phyloP scores from a whole-genome alignment of 1,140 invertebrate species.

The Eupristina koningsbergeri region DNA sequence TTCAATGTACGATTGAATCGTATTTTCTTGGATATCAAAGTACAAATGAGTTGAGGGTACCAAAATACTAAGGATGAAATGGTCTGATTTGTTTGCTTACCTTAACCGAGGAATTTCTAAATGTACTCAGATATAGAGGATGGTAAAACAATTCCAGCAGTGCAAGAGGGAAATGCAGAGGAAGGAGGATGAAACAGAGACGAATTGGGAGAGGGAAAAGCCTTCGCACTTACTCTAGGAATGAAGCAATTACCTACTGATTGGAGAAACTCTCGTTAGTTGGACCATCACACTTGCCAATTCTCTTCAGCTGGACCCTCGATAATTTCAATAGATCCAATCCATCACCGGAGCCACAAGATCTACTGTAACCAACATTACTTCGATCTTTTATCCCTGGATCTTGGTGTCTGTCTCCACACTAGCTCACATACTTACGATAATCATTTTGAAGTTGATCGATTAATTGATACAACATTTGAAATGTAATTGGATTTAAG shows the following conservation, averaged over 20 bases:
- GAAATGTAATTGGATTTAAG: not conserved
- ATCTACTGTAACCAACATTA: slow-evolving; percentile 56
- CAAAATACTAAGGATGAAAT: not conserved
- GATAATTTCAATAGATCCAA: slow-evolving; percentile 62
- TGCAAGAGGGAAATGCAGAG: not conserved
- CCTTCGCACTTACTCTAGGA: slow-evolving; percentile 48
- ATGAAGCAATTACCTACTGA: slow-evolving; percentile 63
- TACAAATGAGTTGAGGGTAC: not conserved
- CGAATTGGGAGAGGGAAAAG: not conserved
- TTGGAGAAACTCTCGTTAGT: slow-evolving; percentile 55
- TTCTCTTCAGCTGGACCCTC: slow-evolving; percentile 22
- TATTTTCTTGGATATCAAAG: slow-evolving; percentile 2
- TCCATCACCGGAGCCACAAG: slow-evolving; percentile 55
- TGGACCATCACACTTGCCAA: slow-evolving; percentile 47
- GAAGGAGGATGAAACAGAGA: too few relatives aligned
- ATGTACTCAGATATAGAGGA: slow-evolving; percentile 42
- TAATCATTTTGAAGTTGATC: too few relatives aligned
- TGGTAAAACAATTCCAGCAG: slow-evolving; percentile 31
- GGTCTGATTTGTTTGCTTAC: not conserved
- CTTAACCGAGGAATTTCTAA: not conserved
- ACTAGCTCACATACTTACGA: too few relatives aligned
- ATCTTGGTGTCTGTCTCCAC: too few relatives aligned
- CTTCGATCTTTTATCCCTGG: not conserved
- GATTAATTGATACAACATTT: too few relatives aligned
- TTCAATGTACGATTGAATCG: not conserved